Evolutionary conservation across 2,797 vertebrate species (phyloP).

Genomic region (Coilia nasus): DNA sequence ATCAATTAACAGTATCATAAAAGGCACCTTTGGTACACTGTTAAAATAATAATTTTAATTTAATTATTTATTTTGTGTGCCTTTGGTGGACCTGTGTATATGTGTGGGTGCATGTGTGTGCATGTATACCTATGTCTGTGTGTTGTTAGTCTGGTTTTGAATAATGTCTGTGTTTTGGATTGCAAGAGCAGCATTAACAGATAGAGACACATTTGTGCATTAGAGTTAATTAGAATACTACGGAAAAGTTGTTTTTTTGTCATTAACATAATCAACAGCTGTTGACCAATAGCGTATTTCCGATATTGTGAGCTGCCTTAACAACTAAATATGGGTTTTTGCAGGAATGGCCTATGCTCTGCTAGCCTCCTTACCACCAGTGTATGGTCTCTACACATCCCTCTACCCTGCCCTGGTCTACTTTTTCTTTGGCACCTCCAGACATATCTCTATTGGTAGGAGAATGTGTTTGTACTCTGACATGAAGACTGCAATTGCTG

Average conservation of each 20-base stretch:
- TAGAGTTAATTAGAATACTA: too few species aligned
- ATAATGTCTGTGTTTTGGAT: neutral
- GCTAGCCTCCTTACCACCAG: constrained; percentile 89
- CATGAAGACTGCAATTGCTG: neutral
- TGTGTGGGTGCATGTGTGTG: neutral
- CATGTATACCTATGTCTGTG: neutral
- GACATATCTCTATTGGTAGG: constrained; percentile 88
- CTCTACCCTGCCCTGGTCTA: constrained; percentile 92
- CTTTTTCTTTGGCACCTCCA: constrained; percentile 93
- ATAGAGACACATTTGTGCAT: too few species aligned
- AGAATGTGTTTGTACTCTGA: neutral
- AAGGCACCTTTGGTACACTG: too few species aligned
- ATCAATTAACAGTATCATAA: too few species aligned
- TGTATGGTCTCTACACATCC: constrained; percentile 91
- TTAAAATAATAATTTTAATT: too few species aligned
- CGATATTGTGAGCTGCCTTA: neutral
- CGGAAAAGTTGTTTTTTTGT: too few species aligned
- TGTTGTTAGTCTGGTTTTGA: neutral
- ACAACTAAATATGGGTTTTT: neutral
- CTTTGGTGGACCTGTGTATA: neutral
- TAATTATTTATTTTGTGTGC: too few species aligned
- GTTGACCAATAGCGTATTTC: too few species aligned
- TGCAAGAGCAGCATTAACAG: too few species aligned
- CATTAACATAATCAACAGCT: too few species aligned
- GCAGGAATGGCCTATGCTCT: constrained; percentile 93